phyloP scores from a whole-genome alignment of 92 coral and sea anemone species.

The Pocillopora grandis region DNA sequence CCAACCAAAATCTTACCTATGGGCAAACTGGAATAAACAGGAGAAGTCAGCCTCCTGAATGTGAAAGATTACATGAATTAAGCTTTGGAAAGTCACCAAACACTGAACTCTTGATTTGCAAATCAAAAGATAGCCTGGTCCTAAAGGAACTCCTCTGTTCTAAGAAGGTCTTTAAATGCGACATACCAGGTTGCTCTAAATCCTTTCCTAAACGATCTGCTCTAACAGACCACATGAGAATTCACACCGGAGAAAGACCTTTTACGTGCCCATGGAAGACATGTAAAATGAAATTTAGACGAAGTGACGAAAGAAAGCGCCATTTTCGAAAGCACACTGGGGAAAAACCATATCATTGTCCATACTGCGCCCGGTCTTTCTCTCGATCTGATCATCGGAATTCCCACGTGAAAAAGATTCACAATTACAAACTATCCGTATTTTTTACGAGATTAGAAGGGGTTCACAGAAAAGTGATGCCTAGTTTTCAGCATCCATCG shows the following conservation, averaged over 20 bases:
- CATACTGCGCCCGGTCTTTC: not conserved
- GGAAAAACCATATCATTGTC: constrained; percentile 13
- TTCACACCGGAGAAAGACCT: constrained; percentile 2
- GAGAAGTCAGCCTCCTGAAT: no score
- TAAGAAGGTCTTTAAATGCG: not conserved
- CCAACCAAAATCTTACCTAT: no score
- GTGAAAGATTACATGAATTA: no score
- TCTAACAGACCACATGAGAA: not conserved
- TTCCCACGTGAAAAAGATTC: not conserved
- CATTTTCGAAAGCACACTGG: constrained; percentile 12
- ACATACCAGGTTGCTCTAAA: not conserved
- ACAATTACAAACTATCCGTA: no score
- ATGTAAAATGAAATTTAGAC: constrained; percentile 1
- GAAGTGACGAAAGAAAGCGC: not conserved
- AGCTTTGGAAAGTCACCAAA: no score
- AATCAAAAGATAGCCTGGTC: no score
- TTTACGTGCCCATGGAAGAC: constrained; percentile 8
- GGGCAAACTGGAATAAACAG: no score
- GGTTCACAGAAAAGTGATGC: no score
- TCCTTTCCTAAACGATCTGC: not conserved
- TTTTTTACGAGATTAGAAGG: no score
- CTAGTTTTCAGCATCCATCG: no score
- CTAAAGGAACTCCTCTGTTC: not conserved
- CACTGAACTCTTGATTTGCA: no score
- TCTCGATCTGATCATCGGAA: constrained; percentile 17